Evolutionary conservation across 2,888 invertebrate genomes (phyloP), one percentile per base, ranked within the genome.

Genomic region (Nycteola revayana): DNA sequence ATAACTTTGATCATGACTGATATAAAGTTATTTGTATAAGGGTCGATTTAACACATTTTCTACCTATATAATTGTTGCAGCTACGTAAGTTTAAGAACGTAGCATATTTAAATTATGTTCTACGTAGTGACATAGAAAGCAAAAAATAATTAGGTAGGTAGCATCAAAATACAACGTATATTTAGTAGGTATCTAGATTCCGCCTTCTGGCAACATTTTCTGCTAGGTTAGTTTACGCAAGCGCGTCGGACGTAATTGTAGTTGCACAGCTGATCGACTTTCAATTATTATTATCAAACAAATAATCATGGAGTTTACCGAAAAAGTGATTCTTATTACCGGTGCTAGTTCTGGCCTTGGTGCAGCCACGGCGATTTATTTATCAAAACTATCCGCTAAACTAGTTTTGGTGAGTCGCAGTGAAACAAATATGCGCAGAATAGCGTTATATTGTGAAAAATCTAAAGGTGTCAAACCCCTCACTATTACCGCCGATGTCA

Each of bases 281-380:
- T 18, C n/a, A n/a, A 18, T 18, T 18, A 18, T 18, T 18, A 18
- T 18, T 6, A 42, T 44, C 37, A 39, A 49, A 47, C 32, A 27
- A 36, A 35, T 28, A 30, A 67, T 34, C 14, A 91, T 92, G 92
- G 90, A 89, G 63, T 91, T 92, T 54, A 78, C 64, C 33, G 90
- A 90, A 18, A 92, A 92, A 88, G 91, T 92, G 1, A 77, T 92
- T 25, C 57, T 93, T 25, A 90, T 93, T 39, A 93, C 92, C 1
- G 94, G 94, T 20, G 93, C 93, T 0, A 93, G 93, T 69, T 94
- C 94, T 1, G 94, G 95, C 0, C 94, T 95, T 37, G 95, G 95
- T 0, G 92, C 92, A 1, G 92, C 92, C 2, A 91, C 93, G 2
- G 94, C 94, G 1, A 73, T 93, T 1, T 89, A 92, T 46, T 90